These are phyloP conservation scores for Parnassius orleans DNA, from an alignment of 2,888 invertebrate species.

Conservation along the genomic window DNA sequence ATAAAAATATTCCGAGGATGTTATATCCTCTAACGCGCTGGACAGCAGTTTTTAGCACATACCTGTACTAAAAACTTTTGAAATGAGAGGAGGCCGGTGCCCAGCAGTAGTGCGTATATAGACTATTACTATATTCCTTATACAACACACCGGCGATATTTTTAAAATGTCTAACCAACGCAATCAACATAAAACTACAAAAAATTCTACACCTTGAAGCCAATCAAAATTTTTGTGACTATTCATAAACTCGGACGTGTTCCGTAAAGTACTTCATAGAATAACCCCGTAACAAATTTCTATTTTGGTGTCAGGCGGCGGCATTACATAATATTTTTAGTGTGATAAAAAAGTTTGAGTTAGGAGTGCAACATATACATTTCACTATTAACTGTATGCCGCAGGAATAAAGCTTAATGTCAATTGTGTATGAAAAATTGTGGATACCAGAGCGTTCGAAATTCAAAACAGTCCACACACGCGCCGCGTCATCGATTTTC, in stretches of 20 bases:
- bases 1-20: no score
- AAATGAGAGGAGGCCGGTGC: no score
- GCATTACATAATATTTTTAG: conserved; percentile 17
- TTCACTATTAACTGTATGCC: neutral
- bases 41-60: no score
- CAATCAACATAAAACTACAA: neutral
- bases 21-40: no score
- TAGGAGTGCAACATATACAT: neutral
- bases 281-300: conserved; percentile 11
- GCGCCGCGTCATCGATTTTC: conserved; percentile 70
- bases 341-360: conserved; percentile 18
- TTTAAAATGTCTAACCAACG: neutral
- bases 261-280: conserved; percentile 2
- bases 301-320: conserved; percentile 18
- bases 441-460: conserved; percentile 16
- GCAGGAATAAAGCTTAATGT: neutral
- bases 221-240: conserved; percentile 11
- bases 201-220: neutral
- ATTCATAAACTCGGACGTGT: neutral
- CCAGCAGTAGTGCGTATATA: no score
- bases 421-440: neutral
- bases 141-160: no score
- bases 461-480: conserved; percentile 63
- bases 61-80: no score
- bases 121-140: no score